Percentiles rank a stretch among this genome's conserved stretches.
Evolutionary conservation across 2,113 vertebrate species (phyloP).

Genomic region (Cyprinodon variegatus): DNA sequence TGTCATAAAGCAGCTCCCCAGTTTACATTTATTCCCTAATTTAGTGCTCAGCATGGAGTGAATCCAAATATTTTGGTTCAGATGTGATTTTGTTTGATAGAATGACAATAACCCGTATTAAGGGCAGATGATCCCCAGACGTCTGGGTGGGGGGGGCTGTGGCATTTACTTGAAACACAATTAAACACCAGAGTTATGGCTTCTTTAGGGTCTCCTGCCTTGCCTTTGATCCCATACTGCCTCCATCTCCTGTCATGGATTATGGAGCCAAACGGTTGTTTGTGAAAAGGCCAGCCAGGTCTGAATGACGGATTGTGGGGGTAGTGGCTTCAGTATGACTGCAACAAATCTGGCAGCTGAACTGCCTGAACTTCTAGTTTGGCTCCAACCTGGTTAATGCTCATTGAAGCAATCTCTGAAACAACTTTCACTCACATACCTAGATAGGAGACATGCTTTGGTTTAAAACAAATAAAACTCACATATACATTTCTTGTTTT

Average conservation of each 20-base stretch:
- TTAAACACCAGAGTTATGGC: conserved; percentile 75
- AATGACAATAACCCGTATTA: conserved; percentile 76
- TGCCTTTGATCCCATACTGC: conserved; percentile 68
- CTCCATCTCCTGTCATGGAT: conserved; percentile 62
- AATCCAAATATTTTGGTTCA: conserved; percentile 76
- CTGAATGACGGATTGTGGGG: conserved; percentile 65
- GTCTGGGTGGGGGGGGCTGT: conserved; percentile 68
- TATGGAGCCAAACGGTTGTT: conserved; percentile 68
- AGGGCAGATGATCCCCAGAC: conserved; percentile 74
- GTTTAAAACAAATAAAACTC: not conserved
- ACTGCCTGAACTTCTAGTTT: conserved; percentile 47
- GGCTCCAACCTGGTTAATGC: conserved; percentile 32
- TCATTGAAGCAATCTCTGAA: conserved; percentile 37
- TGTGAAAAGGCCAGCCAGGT: conserved; percentile 67
- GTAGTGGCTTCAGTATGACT: conserved; percentile 47
- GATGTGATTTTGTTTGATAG: conserved; percentile 79
- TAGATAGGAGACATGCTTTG: not conserved
- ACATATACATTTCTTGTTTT: not conserved
- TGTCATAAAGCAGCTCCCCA: conserved; percentile 63
- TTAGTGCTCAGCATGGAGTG: conserved; percentile 62
- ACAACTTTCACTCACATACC: not conserved
- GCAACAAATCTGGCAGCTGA: conserved; percentile 64
- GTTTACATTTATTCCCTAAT: conserved; percentile 75
- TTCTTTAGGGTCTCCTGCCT: conserved; percentile 64
- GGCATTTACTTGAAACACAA: conserved; percentile 80